Evolutionary conservation across 2,113 vertebrate species (phyloP).

Genomic region (Charina bottae): DNA sequence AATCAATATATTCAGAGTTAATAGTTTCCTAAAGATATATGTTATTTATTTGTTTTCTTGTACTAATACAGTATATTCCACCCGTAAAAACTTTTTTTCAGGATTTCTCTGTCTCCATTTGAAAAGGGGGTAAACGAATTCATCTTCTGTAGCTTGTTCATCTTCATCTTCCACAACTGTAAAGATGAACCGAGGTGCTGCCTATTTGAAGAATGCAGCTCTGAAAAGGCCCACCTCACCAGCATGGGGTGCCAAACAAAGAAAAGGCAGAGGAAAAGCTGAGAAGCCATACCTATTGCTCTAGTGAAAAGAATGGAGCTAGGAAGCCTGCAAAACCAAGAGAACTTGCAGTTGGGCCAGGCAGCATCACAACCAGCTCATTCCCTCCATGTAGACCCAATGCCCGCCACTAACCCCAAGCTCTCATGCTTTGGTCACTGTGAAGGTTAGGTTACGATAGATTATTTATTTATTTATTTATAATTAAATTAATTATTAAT

Average conservation of each 20-base stretch:
- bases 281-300: neutral
- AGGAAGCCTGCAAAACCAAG: neutral
- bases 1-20: neutral
- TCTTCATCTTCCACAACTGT: neutral
- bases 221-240: neutral
- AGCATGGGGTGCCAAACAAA: neutral
- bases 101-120: neutral
- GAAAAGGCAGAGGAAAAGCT: neutral
- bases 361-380: neutral
- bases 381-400: neutral
- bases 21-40: neutral
- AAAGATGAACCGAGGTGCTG: neutral
- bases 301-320: neutral
- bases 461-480: too few species aligned
- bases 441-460: neutral
- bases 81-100: neutral
- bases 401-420: neutral
- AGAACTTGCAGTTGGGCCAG: neutral
- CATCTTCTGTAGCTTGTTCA: neutral
- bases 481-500: too few species aligned
- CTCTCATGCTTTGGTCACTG: neutral
- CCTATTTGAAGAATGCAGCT: too few species aligned
- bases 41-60: neutral
- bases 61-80: neutral
- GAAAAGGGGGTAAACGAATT: neutral